These are phyloP conservation scores for Tetrapedia diversipes DNA, from an alignment of 2,888 invertebrate species.

Conservation along the genomic window DNA sequence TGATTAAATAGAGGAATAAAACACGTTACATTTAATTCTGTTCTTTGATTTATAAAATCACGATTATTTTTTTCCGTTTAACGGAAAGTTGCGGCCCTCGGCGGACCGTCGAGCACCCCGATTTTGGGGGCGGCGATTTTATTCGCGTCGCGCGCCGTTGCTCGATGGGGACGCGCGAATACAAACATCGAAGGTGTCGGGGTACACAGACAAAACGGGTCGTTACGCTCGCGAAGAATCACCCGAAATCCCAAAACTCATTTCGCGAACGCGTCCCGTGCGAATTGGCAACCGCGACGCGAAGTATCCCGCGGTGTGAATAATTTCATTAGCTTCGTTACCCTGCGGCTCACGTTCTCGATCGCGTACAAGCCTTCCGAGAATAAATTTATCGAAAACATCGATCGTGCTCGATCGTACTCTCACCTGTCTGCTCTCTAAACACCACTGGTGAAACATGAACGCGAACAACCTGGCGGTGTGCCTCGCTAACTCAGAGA, in stretches of 20 bases:
- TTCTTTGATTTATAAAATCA: too few species aligned
- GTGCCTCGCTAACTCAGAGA: too few species aligned
- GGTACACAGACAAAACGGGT: slow-evolving; percentile 8
- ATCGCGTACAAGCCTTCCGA: neutral
- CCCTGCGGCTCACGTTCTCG: neutral
- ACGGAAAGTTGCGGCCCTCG: slow-evolving; percentile 19
- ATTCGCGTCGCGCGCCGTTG: too few species aligned
- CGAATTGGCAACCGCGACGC: neutral
- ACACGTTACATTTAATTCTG: too few species aligned
- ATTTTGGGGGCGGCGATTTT: neutral
- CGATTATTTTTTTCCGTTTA: too few species aligned
- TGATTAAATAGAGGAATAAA: too few species aligned
- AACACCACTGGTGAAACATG: too few species aligned
- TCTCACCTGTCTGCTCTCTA: neutral
- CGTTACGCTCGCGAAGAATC: slow-evolving; percentile 34
- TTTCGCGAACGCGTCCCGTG: neutral
- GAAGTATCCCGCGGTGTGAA: slow-evolving; percentile 6
- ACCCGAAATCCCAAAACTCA: slow-evolving; percentile 5
- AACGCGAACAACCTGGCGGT: too few species aligned
- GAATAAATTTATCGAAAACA: slow-evolving; percentile 1
- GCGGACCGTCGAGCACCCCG: neutral
- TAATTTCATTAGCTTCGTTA: slow-evolving; percentile 13
- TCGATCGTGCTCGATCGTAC: neutral
- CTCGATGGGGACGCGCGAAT: slow-evolving; percentile 22
- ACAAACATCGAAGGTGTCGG: slow-evolving; percentile 39